Percentiles rank a stretch among this genome's conserved stretches.
Evolutionary conservation across 2,797 vertebrate species (phyloP).

Genomic region (Balearica regulorum): DNA sequence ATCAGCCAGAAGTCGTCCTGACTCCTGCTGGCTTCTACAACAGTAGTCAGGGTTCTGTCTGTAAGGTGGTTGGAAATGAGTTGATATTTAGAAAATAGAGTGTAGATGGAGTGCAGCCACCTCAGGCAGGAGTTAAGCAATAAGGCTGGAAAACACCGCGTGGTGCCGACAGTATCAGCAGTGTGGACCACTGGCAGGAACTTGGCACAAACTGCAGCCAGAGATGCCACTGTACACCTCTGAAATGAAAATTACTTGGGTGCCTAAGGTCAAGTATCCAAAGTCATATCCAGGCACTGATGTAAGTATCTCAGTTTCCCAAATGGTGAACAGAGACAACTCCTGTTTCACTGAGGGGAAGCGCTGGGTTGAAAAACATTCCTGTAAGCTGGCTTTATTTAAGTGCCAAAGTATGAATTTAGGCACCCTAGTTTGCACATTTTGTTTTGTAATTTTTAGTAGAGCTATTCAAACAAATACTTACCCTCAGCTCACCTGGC

Average conservation of each 20-base stretch:
- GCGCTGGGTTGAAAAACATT: neutral
- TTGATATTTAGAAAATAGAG: neutral
- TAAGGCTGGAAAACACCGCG: neutral
- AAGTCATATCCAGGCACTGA: neutral
- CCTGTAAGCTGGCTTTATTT: neutral
- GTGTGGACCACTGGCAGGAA: neutral
- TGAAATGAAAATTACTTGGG: neutral
- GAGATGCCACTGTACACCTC: neutral
- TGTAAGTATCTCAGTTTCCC: neutral
- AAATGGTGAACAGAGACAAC: neutral
- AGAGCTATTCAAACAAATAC: slow-evolving; percentile 32
- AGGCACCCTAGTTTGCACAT: neutral
- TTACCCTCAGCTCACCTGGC: slow-evolving; percentile 42
- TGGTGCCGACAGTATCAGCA: neutral
- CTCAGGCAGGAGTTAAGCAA: neutral
- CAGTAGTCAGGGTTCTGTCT: neutral
- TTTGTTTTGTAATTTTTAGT: slow-evolving; percentile 11
- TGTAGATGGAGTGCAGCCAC: neutral
- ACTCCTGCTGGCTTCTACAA: neutral
- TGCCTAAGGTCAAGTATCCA: neutral
- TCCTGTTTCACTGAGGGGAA: neutral
- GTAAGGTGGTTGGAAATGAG: neutral
- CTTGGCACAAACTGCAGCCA: neutral
- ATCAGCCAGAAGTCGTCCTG: neutral
- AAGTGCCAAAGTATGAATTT: neutral